phyloP scores from a whole-genome alignment of 1,140 invertebrate species.

The Lucilia sericata region DNA sequence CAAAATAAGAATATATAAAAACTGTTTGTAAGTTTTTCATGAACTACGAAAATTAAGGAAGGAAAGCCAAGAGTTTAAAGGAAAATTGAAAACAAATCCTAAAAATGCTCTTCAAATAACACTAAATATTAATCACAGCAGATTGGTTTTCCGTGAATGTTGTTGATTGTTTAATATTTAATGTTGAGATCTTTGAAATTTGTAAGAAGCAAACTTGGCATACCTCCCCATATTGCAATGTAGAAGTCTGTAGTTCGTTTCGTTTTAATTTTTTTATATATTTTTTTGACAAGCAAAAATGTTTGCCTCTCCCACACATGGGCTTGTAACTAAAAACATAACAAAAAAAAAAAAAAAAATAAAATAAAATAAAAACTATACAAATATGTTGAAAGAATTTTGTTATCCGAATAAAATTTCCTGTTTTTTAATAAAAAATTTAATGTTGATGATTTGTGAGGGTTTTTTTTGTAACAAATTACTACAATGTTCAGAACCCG shows the following conservation, averaged over 20 bases:
- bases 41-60: constrained; percentile 8
- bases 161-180: too few species aligned
- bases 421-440: constrained; percentile 22
- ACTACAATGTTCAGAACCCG: not conserved
- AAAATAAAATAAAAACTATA: not conserved
- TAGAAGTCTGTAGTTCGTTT: not conserved
- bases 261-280: not conserved
- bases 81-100: not conserved
- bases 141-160: too few species aligned
- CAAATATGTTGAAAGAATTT: constrained; percentile 43
- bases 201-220: not conserved
- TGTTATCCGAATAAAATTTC: constrained; percentile 34
- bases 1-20: not conserved
- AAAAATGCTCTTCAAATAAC: too few species aligned
- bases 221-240: constrained; percentile 5
- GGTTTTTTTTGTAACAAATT: not conserved
- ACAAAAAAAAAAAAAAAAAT: too few species aligned
- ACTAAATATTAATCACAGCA: too few species aligned
- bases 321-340: not conserved
- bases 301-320: constrained; percentile 41
- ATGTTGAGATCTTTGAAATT: too few species aligned
- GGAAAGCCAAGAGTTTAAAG: not conserved
- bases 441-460: constrained; percentile 6
- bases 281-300: constrained; percentile 28
- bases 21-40: not conserved